phyloP scores from a whole-genome alignment of 2,113 vertebrate genomes.

The Limnothrissa miodon region DNA sequence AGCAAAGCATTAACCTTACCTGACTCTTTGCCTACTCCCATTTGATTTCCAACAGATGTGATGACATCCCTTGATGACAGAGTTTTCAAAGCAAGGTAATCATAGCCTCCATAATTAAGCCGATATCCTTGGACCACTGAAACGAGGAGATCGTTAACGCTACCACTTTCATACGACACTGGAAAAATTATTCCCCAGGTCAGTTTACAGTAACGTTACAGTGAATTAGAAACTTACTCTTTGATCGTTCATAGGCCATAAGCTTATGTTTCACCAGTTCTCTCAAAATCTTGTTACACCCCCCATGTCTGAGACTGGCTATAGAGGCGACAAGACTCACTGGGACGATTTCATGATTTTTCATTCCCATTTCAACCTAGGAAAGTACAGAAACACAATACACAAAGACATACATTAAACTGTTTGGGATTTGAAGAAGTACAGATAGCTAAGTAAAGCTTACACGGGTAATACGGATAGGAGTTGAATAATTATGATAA shows the following conservation, averaged over 20 bases:
- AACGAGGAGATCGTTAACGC: constrained; percentile 27
- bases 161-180: neutral
- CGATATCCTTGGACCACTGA: constrained; percentile 92
- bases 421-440: too few species aligned
- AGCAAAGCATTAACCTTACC: constrained; percentile 63
- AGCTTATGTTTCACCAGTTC: constrained; percentile 92
- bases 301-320: constrained; percentile 93
- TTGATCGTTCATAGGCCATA: constrained; percentile 82
- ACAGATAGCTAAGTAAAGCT: too few species aligned
- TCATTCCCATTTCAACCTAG: constrained; percentile 99
- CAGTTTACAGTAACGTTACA: neutral
- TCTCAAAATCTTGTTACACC: constrained; percentile 91
- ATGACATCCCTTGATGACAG: constrained; percentile 86
- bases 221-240: constrained; percentile 73
- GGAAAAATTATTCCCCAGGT: neutral
- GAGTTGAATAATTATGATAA: neutral
- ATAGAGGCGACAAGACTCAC: constrained; percentile 89
- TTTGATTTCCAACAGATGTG: constrained; percentile 91
- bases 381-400: neutral
- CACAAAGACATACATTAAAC: neutral
- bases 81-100: constrained; percentile 92
- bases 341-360: constrained; percentile 96
- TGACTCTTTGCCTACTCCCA: constrained; percentile 98
- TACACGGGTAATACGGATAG: neutral
- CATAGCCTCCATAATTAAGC: constrained; percentile 90